Evolutionary conservation across 2,797 vertebrate species (phyloP), one percentile per base, ranked within the genome.

Genomic region (Lepus oiostolus): DNA sequence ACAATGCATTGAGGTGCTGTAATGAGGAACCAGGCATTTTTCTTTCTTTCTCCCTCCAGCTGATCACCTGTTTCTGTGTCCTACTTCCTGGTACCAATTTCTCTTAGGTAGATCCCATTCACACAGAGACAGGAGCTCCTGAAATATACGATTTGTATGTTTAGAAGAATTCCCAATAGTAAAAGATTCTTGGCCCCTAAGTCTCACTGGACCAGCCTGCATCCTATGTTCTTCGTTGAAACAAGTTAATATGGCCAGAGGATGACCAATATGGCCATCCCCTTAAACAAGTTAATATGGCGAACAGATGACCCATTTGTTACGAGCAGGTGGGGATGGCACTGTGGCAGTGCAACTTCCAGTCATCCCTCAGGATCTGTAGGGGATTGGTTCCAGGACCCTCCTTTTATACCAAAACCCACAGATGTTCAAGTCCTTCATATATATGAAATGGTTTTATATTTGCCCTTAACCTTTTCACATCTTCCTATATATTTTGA

Each of bases 71-170:
- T 28, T 54, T 54, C 50, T 70, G 47, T 47, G 28, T 28, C 62
- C 14, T 50, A 2, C 19, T 26, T 63, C 32, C 68, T 52, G 30
- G 24, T 62, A 21, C 4, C 30, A 8, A 1, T 52, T 1, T 47
- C 16, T 50, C 50, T 26, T n/a, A 38, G 9, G 0, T 35, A 85
- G 62, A 32, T 2, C 30, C 62, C n/a, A 21, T 58, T 2, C 7
- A 26, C 6, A 1, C 0, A 24, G 68, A 67, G 62, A 19, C 0
- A 1, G 30, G 19, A 74, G 26, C 24, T 11, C 17, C 38, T 0
- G 2, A 13, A 13, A 17, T 47, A 74, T 52, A 4, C 2, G 17
- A 13, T 16, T 4, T 7, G 19, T 22, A 16, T 19, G 60, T 22
- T 6, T 70, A 5, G 4, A 35, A 11, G 4, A 32, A 50, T 35